Base-by-base conservation (phyloP, 1,140 invertebrate genomes). In the Teleogryllus occipitalis region DNA sequence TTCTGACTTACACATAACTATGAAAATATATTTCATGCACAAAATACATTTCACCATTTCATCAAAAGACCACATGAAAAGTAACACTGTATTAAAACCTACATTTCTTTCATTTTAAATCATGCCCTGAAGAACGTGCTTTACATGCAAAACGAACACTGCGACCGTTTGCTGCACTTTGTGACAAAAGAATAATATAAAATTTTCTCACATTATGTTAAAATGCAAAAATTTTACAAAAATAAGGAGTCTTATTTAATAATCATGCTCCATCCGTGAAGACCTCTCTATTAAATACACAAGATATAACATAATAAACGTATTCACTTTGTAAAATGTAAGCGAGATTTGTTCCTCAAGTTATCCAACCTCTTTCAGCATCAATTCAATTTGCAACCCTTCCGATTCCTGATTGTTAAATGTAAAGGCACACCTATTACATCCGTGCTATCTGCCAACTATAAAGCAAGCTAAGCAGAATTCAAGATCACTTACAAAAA, bases 1-100 rank as follows among this genome's bases (percentile, higher is more conserved):
- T 39, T 39, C 27, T 39, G 27, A 39, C 27, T 39, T 39, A 39
- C 27, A 39, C 27, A 39, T 39, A 39, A 39, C 27, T 39, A 39
- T 39, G 27, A 39, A 39, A 39, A 39, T 39, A 39, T 39, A 39
- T 39, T 39, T 39, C 27, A 39, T 39, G 27, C 27, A 39, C 27
- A 39, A 39, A 39, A 39, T 39, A 39, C 80, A 82, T 73, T 78
- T 77, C 49, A 76, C 75, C 78, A 76, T 79, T 54, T 77, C 76
- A 21, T 80, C 78, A 65, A 78, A 80, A 81, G 80, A 81, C 27
- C 75, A 54, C 74, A 79, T 54, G 46, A 79, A 75, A 75, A 8
- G 47, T 14, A 73, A 46, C 18, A 7, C 84, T 39, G 27, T 39
- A 84, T 85, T 84, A 82, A 83, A 78, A 72, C 54, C 54, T 65